Percentiles rank a stretch among this genome's conserved stretches.
These are phyloP conservation scores for Myopa tessellatipennis DNA, from an alignment of 2,888 invertebrate genomes.

Conservation along the genomic window DNA sequence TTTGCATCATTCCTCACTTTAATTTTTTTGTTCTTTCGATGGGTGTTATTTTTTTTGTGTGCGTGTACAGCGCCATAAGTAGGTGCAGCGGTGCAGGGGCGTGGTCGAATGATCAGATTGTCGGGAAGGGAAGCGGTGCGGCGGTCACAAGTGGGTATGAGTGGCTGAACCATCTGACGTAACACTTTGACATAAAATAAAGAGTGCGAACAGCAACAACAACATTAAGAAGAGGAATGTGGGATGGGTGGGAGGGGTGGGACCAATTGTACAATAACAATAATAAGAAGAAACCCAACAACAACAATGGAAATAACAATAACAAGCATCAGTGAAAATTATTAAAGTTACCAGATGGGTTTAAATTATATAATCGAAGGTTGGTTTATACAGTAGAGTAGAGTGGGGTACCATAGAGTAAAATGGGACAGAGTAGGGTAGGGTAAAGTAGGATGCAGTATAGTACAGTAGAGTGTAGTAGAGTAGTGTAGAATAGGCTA, in stretches of 20 bases:
- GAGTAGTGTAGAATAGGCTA: too few species aligned
- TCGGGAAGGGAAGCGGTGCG: not conserved
- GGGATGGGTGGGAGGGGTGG: not conserved
- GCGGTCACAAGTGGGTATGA: constrained; percentile 28
- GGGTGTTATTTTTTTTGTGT: not conserved
- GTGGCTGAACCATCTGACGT: constrained; percentile 45
- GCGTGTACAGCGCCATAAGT: not conserved
- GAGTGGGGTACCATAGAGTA: too few species aligned
- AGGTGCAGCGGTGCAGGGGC: not conserved
- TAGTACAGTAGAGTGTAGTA: too few species aligned
- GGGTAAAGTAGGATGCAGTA: too few species aligned
- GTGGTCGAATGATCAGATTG: constrained; percentile 13
- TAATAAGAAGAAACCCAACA: constrained; percentile 31
- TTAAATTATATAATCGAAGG: constrained; percentile 21
- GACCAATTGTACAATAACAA: not conserved
- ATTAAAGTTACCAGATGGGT: constrained; percentile 18
- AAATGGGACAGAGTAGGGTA: too few species aligned
- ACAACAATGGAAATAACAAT: constrained; percentile 23
- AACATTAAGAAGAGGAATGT: not conserved
- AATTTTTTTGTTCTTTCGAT: not conserved
- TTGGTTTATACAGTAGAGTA: too few species aligned
- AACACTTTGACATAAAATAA: constrained; percentile 47
- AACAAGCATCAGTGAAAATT: constrained; percentile 18
- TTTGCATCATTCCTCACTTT: too few species aligned
- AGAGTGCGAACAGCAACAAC: constrained; percentile 25